phyloP scores from a whole-genome alignment of 2,113 vertebrate genomes.

The Cyphomyrus plagiostoma region DNA sequence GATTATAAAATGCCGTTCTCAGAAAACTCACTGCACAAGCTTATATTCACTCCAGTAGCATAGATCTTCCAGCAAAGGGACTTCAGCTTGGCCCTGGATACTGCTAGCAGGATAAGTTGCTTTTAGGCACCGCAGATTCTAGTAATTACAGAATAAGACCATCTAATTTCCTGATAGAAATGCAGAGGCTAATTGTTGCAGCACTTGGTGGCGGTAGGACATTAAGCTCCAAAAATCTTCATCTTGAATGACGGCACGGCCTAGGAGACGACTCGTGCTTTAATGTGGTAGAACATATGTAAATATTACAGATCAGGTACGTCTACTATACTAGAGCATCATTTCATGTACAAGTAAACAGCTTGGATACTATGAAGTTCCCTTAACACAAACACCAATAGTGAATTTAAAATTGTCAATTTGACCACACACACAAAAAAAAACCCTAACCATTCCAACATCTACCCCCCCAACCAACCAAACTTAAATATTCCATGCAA shows the following conservation, averaged over 20 bases:
- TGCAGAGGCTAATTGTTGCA: background rate
- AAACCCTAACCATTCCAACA: background rate
- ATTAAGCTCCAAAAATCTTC: background rate
- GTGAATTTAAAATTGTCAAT: background rate
- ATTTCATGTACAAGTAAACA: background rate
- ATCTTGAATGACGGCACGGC: background rate
- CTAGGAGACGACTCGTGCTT: constrained; percentile 52
- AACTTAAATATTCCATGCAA: background rate
- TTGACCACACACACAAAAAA: background rate
- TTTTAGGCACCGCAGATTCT: background rate
- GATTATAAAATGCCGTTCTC: background rate
- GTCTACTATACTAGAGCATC: constrained; percentile 37
- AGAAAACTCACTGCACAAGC: background rate
- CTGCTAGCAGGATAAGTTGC: background rate
- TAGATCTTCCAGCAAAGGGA: background rate
- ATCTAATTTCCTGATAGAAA: background rate
- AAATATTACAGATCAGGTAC: constrained; percentile 66
- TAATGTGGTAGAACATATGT: constrained; percentile 59
- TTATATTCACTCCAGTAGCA: background rate
- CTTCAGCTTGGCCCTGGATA: background rate
- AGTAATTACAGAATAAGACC: background rate
- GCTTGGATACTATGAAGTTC: background rate
- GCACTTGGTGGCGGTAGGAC: background rate
- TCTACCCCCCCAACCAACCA: background rate
- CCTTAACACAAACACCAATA: background rate